Conservation (phyloP, 2,113 vertebrate genomes). For the Condylura cristata region DNA sequence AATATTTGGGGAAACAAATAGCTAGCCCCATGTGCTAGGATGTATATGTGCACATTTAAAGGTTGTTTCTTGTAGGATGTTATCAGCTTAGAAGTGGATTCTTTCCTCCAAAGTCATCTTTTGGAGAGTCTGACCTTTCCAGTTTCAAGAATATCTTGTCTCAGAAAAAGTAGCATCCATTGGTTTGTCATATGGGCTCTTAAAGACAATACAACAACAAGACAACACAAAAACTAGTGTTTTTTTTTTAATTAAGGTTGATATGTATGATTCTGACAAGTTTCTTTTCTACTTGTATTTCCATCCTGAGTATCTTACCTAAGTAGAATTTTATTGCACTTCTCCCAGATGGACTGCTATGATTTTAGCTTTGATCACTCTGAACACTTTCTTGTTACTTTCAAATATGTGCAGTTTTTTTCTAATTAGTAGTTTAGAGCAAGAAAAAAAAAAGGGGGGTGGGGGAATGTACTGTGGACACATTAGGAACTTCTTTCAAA, state of each 20-base stretch:
- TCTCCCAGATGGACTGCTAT: background rate
- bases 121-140: background rate
- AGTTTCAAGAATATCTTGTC: background rate
- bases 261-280: background rate
- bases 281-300: constrained; percentile 37
- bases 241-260: background rate
- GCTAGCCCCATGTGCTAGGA: background rate
- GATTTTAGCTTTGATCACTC: background rate
- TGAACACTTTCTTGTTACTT: background rate
- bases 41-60: background rate
- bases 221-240: background rate
- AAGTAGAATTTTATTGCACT: background rate
- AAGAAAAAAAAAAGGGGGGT: background rate
- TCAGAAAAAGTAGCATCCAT: background rate
- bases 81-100: background rate
- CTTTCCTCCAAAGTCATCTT: background rate
- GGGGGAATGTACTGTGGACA: background rate
- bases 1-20: background rate
- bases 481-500: background rate
- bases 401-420: background rate
- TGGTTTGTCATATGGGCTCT: background rate
- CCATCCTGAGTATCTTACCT: background rate
- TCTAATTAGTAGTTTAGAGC: background rate
- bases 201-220: background rate
- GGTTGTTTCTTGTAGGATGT: background rate